phyloP scores from a whole-genome alignment of 2,888 invertebrate species.

The Steinernema carpocapsae region DNA sequence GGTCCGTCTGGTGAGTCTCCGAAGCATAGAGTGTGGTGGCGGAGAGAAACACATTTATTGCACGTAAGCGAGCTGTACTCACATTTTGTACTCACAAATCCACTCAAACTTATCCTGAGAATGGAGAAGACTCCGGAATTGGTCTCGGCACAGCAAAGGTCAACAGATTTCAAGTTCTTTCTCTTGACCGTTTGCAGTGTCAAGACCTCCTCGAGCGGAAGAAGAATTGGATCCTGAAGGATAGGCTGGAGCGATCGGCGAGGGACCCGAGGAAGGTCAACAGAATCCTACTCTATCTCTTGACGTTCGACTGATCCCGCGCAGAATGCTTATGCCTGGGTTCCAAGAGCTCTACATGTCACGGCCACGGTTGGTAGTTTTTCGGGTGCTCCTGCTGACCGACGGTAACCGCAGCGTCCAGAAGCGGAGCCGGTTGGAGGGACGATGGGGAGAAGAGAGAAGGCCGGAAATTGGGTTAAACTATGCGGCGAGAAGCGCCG shows the following conservation, averaged over 20 bases:
- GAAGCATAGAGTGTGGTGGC: too few species aligned
- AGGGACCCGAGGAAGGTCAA: conserved; percentile 28
- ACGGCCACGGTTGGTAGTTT: not conserved
- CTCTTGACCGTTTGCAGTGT: conserved; percentile 23
- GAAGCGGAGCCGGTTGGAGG: too few species aligned
- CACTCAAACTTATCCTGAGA: too few species aligned
- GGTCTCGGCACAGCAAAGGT: conserved; percentile 1
- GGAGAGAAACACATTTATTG: too few species aligned
- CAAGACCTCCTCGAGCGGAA: not conserved
- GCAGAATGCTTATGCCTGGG: not conserved
- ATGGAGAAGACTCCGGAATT: too few species aligned
- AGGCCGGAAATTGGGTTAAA: not conserved
- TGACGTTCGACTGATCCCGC: conserved; percentile 1
- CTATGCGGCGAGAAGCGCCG: too few species aligned
- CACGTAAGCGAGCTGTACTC: too few species aligned
- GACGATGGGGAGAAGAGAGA: not conserved
- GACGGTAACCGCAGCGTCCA: conserved; percentile 5
- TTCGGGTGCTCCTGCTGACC: not conserved
- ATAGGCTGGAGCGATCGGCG: conserved; percentile 1
- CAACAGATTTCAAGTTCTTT: conserved; percentile 1
- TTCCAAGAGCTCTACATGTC: not conserved
- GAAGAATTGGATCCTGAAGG: too few species aligned
- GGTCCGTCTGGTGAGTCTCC: too few species aligned
- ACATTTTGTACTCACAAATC: too few species aligned
- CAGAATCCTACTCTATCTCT: conserved; percentile 3